phyloP scores from a whole-genome alignment of 2,888 invertebrate genomes.

The Drosophila sordidapex region DNA sequence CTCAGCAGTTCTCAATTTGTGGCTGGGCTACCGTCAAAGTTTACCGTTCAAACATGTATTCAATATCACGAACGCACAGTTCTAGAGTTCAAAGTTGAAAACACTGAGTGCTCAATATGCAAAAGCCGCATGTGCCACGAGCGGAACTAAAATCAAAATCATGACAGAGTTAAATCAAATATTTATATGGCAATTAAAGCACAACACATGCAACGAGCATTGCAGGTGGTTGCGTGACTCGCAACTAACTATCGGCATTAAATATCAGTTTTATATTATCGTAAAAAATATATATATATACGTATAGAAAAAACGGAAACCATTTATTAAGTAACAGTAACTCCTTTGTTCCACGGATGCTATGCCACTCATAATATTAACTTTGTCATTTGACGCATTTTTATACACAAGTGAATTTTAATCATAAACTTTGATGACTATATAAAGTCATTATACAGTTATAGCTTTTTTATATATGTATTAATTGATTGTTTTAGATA shows the following conservation, averaged over 20 bases:
- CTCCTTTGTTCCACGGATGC: neutral
- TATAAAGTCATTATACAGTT: neutral
- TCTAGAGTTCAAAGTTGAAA: slow-evolving; percentile 42
- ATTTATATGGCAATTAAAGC: slow-evolving; percentile 63
- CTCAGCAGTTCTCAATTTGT: slow-evolving; percentile 3
- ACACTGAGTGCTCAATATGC: slow-evolving; percentile 19
- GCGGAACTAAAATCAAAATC: slow-evolving; percentile 18
- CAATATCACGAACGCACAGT: neutral
- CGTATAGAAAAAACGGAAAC: neutral
- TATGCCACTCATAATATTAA: neutral
- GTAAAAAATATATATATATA: too few species aligned
- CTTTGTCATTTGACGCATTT: neutral
- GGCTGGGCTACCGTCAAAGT: slow-evolving; percentile 16
- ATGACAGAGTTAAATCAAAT: slow-evolving; percentile 49
- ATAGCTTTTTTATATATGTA: neutral
- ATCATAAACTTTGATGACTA: neutral
- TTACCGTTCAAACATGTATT: slow-evolving; percentile 11
- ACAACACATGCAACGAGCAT: slow-evolving; percentile 12
- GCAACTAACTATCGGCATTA: neutral
- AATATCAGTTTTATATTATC: neutral
- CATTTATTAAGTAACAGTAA: too few species aligned
- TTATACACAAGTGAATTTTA: neutral
- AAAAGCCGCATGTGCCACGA: slow-evolving; percentile 26
- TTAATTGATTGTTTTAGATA: neutral
- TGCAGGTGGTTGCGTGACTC: slow-evolving; percentile 19